Evolutionary conservation across 1,140 invertebrate genomes (phyloP).

Genomic region (Venustaconcha ellipsiformis): DNA sequence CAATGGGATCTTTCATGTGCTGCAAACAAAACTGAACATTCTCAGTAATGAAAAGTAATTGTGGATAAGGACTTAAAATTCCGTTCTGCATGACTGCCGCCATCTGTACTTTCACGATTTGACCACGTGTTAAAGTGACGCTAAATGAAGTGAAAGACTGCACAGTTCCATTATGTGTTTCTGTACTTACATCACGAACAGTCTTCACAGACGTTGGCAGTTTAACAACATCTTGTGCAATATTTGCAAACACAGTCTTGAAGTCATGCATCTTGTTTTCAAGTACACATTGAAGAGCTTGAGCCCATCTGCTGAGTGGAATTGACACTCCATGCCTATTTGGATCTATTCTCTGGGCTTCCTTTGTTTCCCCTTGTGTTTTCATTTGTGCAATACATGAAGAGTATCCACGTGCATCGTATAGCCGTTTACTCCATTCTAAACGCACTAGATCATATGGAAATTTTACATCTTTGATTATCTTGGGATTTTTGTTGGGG

Average conservation of each 20-base stretch:
- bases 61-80: slow-evolving; percentile 26
- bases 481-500: slow-evolving; percentile 28
- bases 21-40: slow-evolving; percentile 34
- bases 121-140: slow-evolving; percentile 24
- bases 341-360: neutral
- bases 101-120: slow-evolving; percentile 31
- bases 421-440: slow-evolving; percentile 19
- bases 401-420: slow-evolving; percentile 2
- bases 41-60: slow-evolving; percentile 24
- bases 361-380: neutral
- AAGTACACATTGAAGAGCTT: neutral
- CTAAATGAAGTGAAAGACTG: slow-evolving; percentile 20
- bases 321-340: slow-evolving; percentile 1
- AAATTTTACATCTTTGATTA: slow-evolving; percentile 13
- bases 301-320: slow-evolving; percentile 9
- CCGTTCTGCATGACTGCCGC: slow-evolving; percentile 25
- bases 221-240: neutral
- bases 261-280: slow-evolving; percentile 15
- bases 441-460: slow-evolving; percentile 1
- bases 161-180: neutral
- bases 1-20: slow-evolving; percentile 36
- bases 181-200: slow-evolving; percentile 14
- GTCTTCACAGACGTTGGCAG: slow-evolving; percentile 5
- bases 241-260: neutral
- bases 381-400: neutral